Evolutionary conservation across 2,797 vertebrate species (phyloP).

Genomic region (Hephaestus fuliginosus): DNA sequence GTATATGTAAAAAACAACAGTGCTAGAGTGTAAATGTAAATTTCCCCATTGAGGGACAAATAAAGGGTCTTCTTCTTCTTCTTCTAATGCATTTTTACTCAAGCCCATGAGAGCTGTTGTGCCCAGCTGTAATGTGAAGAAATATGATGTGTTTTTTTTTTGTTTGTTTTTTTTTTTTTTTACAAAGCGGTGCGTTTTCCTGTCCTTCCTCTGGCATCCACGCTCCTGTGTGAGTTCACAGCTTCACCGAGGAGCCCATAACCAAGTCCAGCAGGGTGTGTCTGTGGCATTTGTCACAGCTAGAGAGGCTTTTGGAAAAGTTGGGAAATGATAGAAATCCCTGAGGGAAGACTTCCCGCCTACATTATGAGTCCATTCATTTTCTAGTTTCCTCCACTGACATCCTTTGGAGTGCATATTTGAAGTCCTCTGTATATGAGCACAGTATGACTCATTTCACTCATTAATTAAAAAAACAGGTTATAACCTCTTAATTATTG

Average conservation of each 20-base stretch:
- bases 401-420: not conserved
- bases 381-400: not conserved
- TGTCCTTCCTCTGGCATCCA: slow-evolving; percentile 25
- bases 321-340: slow-evolving; percentile 33
- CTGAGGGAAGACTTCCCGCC: slow-evolving; percentile 33
- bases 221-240: slow-evolving; percentile 46
- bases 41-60: too few species aligned
- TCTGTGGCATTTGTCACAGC: slow-evolving; percentile 51
- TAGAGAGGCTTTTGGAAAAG: slow-evolving; percentile 29
- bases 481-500: not conserved
- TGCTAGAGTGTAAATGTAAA: too few species aligned
- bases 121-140: slow-evolving; percentile 1
- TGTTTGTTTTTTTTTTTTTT: slow-evolving; percentile 2
- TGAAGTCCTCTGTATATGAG: not conserved
- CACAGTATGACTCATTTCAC: not conserved
- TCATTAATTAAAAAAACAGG: not conserved
- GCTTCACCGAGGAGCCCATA: slow-evolving; percentile 37
- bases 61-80: too few species aligned
- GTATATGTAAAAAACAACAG: too few species aligned
- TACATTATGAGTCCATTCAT: not conserved
- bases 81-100: not conserved
- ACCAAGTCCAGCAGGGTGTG: slow-evolving; percentile 39
- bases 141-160: slow-evolving; percentile 12
- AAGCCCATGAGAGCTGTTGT: slow-evolving; percentile 2
- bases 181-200: slow-evolving; percentile 9